Conservation (phyloP, 1,140 invertebrate genomes). For the Papilio xuthus region DNA sequence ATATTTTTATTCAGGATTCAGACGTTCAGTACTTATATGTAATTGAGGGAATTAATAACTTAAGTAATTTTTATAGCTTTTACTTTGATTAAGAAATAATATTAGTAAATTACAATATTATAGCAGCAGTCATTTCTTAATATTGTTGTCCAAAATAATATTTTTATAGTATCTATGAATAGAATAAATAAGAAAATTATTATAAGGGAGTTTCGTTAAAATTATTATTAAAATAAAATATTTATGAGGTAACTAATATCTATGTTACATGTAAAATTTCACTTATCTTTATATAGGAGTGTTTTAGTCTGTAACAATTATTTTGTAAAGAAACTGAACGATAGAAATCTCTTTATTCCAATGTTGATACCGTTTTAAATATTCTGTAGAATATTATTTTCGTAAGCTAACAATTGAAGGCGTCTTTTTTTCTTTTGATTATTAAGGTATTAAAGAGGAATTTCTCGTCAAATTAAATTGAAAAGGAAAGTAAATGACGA, state of each 20-base stretch:
- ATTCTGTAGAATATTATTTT: slow-evolving; percentile 25
- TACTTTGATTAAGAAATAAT: no score
- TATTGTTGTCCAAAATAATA: no score
- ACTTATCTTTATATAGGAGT: neutral
- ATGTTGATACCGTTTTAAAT: slow-evolving; percentile 20
- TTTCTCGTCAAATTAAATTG: neutral
- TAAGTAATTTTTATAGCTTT: no score
- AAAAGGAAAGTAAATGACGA: slow-evolving; percentile 21
- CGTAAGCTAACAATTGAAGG: slow-evolving; percentile 28
- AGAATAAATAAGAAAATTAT: neutral
- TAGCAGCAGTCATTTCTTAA: neutral
- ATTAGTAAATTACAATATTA: no score
- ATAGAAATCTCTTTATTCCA: neutral
- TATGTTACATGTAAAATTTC: neutral
- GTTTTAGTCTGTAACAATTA: slow-evolving; percentile 1
- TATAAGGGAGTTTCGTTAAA: neutral
- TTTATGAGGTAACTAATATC: neutral
- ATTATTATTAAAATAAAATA: neutral
- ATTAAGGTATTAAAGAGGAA: slow-evolving; percentile 18
- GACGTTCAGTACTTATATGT: neutral
- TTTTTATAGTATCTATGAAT: neutral
- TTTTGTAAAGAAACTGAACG: neutral
- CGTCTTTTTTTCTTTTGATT: slow-evolving; percentile 14
- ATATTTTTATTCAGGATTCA: no score
- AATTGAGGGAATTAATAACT: neutral